Percentiles rank a stretch among this genome's conserved stretches.
Evolutionary conservation across 2,888 invertebrate genomes (phyloP).

Genomic region (Erebia aethiops): DNA sequence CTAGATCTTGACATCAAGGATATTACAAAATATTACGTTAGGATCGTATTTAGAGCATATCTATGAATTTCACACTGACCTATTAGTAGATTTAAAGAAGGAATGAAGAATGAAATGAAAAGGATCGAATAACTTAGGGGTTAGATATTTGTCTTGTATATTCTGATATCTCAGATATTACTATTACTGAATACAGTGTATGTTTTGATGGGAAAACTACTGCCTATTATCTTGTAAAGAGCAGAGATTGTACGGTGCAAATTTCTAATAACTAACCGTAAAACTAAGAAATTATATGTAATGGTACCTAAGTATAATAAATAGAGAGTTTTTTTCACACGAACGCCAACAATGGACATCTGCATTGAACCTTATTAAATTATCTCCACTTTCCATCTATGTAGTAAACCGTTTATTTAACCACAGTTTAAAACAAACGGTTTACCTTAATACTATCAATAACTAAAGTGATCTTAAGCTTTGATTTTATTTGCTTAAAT

Average conservation of each 20-base stretch:
- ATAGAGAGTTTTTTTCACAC: constrained; percentile 32
- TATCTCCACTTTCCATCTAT: constrained; percentile 38
- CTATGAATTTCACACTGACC: too few species aligned
- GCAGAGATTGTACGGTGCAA: neutral
- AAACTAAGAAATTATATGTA: constrained; percentile 14
- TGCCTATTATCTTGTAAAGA: neutral
- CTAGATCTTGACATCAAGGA: too few species aligned
- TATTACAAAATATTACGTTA: too few species aligned
- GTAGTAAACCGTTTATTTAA: too few species aligned
- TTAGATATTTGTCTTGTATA: too few species aligned
- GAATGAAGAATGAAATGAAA: too few species aligned
- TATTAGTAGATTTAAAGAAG: too few species aligned
- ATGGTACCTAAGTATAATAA: neutral
- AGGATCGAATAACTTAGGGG: too few species aligned
- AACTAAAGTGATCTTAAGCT: neutral
- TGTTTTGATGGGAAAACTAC: too few species aligned
- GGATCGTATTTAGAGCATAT: too few species aligned
- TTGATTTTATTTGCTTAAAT: neutral
- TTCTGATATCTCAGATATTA: too few species aligned
- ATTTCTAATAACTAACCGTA: constrained; percentile 22
- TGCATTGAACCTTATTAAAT: constrained; percentile 15
- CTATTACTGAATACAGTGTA: too few species aligned
- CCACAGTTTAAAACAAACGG: constrained; percentile 12
- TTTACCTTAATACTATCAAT: neutral
- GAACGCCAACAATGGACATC: constrained; percentile 32